Percentiles rank a stretch among this genome's conserved stretches.
Conservation (phyloP, 2,888 invertebrate species). For the Lepidochrysops patricia region DNA sequence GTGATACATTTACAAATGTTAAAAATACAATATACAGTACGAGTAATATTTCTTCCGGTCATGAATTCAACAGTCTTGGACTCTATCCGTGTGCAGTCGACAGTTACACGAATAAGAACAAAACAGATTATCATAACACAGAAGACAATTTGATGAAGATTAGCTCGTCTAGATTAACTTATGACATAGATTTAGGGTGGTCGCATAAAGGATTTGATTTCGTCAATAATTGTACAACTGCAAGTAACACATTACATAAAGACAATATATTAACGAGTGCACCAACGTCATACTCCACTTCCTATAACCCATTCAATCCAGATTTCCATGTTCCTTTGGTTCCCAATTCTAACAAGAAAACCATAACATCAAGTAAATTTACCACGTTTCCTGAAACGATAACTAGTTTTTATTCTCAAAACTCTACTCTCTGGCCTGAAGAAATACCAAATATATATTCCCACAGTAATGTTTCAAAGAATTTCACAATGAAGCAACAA, state of each 20-base stretch:
- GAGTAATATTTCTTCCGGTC: slow-evolving; percentile 58
- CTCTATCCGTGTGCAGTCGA: slow-evolving; percentile 68
- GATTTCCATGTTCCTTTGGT: slow-evolving; percentile 63
- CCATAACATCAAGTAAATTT: slow-evolving; percentile 40
- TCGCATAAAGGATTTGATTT: slow-evolving; percentile 67
- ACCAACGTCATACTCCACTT: slow-evolving; percentile 47
- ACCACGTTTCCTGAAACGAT: slow-evolving; percentile 56
- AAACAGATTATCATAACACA: slow-evolving; percentile 53
- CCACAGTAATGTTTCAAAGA: slow-evolving; percentile 46
- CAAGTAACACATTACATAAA: slow-evolving; percentile 49
- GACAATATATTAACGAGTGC: slow-evolving; percentile 53
- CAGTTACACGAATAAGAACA: slow-evolving; percentile 58
- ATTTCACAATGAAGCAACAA: slow-evolving; percentile 45
- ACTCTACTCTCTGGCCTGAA: slow-evolving; percentile 59
- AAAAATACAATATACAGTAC: slow-evolving; percentile 65
- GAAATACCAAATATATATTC: slow-evolving; percentile 56
- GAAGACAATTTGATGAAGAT: slow-evolving; percentile 68
- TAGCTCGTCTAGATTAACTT: slow-evolving; percentile 60
- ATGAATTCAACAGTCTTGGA: slow-evolving; percentile 60
- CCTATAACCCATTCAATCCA: slow-evolving; percentile 65
- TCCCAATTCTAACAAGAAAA: slow-evolving; percentile 51
- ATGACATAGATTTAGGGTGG: slow-evolving; percentile 68
- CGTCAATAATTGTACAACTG: slow-evolving; percentile 55
- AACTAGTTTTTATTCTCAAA: slow-evolving; percentile 60
- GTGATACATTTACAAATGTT: slow-evolving; percentile 53